A percentile compares a stretch with the other conserved stretches of the same genome.
Conservation (phyloP, 2,888 invertebrate species). For the Melangyna quadrimaculata region DNA sequence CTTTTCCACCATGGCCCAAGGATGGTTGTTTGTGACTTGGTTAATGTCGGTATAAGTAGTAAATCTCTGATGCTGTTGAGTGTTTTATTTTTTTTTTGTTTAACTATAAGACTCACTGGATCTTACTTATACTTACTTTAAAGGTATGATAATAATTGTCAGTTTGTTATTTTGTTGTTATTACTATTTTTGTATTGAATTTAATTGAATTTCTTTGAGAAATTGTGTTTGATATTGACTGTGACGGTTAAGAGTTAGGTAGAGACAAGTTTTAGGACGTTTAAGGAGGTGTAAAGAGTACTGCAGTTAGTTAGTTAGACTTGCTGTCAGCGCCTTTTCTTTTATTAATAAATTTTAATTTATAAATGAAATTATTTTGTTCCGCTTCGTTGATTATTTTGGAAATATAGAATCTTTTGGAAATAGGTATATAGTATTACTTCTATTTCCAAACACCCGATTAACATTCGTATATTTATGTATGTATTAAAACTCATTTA, state of each 20-base stretch:
- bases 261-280: neutral
- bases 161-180: slow-evolving; percentile 14
- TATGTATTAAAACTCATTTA: no score
- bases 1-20: slow-evolving; percentile 29
- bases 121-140: slow-evolving; percentile 10
- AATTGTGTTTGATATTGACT: neutral
- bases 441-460: no score
- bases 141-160: slow-evolving; percentile 36
- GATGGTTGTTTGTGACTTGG: slow-evolving; percentile 13
- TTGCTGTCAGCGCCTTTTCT: neutral
- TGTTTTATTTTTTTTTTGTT: neutral
- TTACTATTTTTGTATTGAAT: slow-evolving; percentile 37
- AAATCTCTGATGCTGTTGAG: neutral
- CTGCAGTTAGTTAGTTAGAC: neutral
- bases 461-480: no score
- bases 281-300: neutral
- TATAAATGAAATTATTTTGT: neutral
- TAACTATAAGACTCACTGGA: slow-evolving; percentile 35
- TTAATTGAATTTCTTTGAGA: slow-evolving; percentile 42
- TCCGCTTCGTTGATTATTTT: neutral
- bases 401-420: no score
- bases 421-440: no score
- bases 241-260: neutral
- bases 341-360: neutral
- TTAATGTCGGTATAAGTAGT: neutral